These are phyloP conservation scores for Mus minutoides DNA, from an alignment of 2,797 vertebrate genomes.

Conservation along the genomic window DNA sequence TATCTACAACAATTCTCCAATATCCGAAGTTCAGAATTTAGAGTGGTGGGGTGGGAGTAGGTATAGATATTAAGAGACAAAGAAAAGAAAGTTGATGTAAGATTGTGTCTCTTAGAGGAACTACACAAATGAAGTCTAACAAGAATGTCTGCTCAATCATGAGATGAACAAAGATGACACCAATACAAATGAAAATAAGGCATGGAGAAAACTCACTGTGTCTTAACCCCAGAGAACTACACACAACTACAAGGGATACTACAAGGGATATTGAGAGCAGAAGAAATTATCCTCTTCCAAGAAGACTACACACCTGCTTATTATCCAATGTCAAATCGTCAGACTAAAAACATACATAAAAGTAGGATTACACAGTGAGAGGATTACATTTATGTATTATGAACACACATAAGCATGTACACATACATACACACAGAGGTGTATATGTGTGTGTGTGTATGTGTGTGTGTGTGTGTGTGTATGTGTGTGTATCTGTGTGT, in stretches of 20 bases:
- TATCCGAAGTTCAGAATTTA: not conserved
- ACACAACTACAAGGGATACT: too few species aligned
- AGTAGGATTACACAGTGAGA: not conserved
- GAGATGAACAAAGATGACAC: not conserved
- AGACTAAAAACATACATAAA: not conserved
- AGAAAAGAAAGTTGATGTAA: not conserved
- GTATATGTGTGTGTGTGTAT: too few species aligned
- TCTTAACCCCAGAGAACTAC: not conserved
- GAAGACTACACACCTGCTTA: not conserved
- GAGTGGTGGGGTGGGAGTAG: not conserved
- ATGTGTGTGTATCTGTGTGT: too few species aligned
- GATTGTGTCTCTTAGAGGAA: not conserved
- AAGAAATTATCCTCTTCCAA: not conserved
- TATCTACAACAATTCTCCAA: too few species aligned
- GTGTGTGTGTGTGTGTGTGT: too few species aligned
- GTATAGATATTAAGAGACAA: too few species aligned
- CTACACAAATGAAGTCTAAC: not conserved
- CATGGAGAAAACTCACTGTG: not conserved
- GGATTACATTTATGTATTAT: not conserved
- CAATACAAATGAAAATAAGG: too few species aligned
- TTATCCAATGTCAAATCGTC: not conserved
- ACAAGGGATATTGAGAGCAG: not conserved
- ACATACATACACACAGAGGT: too few species aligned
- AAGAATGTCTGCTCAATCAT: not conserved
- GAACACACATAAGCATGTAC: not conserved